phyloP scores from a whole-genome alignment of 2,113 vertebrate species.

The Azemiops feae region DNA sequence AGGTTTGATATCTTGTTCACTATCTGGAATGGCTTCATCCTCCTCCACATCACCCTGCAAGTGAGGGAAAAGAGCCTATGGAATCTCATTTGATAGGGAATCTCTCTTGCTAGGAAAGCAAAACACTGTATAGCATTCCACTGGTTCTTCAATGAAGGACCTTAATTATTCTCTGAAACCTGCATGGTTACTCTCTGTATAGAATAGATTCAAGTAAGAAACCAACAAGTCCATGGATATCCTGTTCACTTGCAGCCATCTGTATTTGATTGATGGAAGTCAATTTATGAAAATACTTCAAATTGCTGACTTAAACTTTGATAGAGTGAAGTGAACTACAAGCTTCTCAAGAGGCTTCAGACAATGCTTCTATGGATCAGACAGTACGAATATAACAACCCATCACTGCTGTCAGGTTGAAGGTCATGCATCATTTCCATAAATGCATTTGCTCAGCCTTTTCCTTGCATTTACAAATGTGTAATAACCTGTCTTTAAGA shows the following conservation, averaged over 20 bases:
- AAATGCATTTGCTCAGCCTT: neutral
- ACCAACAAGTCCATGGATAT: neutral
- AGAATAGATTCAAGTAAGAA: neutral
- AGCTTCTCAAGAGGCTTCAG: neutral
- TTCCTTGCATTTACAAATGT: neutral
- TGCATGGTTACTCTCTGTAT: neutral
- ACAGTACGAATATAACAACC: constrained; percentile 63
- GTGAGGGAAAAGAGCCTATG: neutral
- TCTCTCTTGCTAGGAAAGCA: neutral
- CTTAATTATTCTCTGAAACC: neutral
- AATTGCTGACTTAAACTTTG: neutral
- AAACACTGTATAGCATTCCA: neutral
- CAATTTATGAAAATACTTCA: neutral
- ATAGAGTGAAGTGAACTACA: neutral
- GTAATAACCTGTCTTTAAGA: neutral
- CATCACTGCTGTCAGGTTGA: constrained; percentile 34
- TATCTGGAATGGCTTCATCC: constrained; percentile 88
- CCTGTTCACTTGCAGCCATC: neutral
- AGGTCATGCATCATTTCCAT: constrained; percentile 40
- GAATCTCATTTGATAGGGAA: neutral
- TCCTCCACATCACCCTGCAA: constrained; percentile 92
- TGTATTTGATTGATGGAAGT: neutral
- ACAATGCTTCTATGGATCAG: constrained; percentile 46
- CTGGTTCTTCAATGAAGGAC: neutral
- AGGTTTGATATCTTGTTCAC: constrained; percentile 95